Conservation (phyloP, 2,797 vertebrate species). For the Betta splendens region DNA sequence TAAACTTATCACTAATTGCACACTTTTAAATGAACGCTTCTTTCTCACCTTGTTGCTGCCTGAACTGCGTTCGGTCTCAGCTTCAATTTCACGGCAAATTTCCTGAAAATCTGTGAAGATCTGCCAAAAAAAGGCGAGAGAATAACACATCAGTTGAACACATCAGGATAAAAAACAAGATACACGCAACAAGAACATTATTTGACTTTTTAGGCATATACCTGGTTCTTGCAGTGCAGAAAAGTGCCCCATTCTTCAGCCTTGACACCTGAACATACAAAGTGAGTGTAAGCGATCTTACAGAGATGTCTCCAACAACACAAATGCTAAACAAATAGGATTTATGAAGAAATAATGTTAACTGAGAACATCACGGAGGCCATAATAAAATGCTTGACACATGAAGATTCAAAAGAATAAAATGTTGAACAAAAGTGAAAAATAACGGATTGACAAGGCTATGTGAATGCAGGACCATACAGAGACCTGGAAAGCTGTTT, state of each 20-base stretch:
- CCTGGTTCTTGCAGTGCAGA: slow-evolving; percentile 86
- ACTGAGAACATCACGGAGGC: slow-evolving; percentile 15
- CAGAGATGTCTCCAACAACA: not conserved
- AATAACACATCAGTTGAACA: slow-evolving; percentile 10
- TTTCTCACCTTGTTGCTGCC: slow-evolving; percentile 82
- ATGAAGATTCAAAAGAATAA: not conserved
- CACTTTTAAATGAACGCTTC: not conserved
- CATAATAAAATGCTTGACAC: slow-evolving; percentile 10
- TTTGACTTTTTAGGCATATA: slow-evolving; percentile 43
- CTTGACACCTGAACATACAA: slow-evolving; percentile 74
- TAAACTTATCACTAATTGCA: slow-evolving; percentile 1
- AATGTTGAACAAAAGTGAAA: slow-evolving; percentile 18
- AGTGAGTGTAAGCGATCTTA: slow-evolving; percentile 3
- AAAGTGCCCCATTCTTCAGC: slow-evolving; percentile 88
- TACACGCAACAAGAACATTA: not conserved
- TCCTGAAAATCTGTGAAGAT: slow-evolving; percentile 82
- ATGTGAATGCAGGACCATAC: slow-evolving; percentile 46
- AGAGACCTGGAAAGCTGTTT: slow-evolving; percentile 83
- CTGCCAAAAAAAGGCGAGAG: slow-evolving; percentile 57
- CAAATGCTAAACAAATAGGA: slow-evolving; percentile 1
- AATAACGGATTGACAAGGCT: slow-evolving; percentile 12
- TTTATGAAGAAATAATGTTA: not conserved
- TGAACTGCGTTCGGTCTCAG: slow-evolving; percentile 80
- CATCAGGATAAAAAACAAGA: not conserved
- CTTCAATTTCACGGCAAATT: slow-evolving; percentile 82